phyloP scores from a whole-genome alignment of 2,113 vertebrate genomes.

The Vulpes lagopus region DNA sequence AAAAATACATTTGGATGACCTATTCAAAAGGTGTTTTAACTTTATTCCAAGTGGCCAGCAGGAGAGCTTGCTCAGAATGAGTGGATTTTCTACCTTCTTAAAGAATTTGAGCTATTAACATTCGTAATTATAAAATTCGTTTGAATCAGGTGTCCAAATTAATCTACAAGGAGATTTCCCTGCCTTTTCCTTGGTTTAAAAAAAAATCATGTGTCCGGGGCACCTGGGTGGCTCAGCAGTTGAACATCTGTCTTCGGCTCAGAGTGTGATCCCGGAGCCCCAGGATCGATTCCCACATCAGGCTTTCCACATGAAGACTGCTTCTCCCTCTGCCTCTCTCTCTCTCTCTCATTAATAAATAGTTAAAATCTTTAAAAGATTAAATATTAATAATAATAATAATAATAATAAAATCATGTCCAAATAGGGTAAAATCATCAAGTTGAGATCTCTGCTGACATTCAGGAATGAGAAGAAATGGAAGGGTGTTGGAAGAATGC shows the following conservation, averaged over 20 bases:
- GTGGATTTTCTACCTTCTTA: conserved; percentile 27
- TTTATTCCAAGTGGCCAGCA: conserved; percentile 64
- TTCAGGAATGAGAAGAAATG: background rate
- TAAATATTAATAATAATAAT: no score
- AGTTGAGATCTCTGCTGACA: background rate
- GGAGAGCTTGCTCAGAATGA: conserved; percentile 51
- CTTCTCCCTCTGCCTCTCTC: no score
- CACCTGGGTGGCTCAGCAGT: no score
- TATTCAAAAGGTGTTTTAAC: conserved; percentile 66
- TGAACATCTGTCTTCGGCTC: no score
- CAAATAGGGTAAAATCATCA: background rate
- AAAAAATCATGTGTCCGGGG: background rate
- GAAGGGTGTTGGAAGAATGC: background rate
- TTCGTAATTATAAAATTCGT: background rate
- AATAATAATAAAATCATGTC: background rate
- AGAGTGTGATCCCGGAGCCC: no score
- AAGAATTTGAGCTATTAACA: background rate
- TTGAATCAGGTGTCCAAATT: background rate
- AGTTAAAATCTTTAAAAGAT: no score
- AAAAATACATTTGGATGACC: conserved; percentile 72
- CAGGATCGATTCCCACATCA: no score
- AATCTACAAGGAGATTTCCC: background rate
- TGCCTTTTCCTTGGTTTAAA: background rate
- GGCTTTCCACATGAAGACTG: no score
- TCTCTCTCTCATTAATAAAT: no score